Percentiles rank a stretch among this genome's conserved stretches.
These are phyloP conservation scores for Bicyclus anynana DNA, from an alignment of 1,140 invertebrate species.

Conservation along the genomic window DNA sequence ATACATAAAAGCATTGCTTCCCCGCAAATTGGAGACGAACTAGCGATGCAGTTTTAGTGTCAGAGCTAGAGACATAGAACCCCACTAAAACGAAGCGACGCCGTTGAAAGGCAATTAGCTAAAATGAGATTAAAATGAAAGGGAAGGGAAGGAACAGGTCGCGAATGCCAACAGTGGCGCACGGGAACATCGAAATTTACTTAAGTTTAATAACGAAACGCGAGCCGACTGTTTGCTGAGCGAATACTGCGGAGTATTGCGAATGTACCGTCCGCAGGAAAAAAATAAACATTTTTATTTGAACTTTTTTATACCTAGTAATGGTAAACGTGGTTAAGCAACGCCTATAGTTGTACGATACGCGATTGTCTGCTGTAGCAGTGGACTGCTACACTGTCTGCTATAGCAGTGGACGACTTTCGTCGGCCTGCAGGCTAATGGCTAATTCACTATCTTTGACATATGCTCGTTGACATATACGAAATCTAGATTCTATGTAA, in stretches of 20 bases:
- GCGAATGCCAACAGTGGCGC: constrained; percentile 47
- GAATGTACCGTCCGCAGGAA: constrained; percentile 22
- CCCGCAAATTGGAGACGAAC: too few relatives aligned
- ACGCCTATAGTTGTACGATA: too few relatives aligned
- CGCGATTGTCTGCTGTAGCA: too few relatives aligned
- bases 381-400: too few relatives aligned
- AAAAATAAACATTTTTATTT: neutral
- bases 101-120: constrained; percentile 21
- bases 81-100: constrained; percentile 2
- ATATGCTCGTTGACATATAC: too few relatives aligned
- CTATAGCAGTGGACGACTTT: too few relatives aligned
- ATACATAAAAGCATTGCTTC: too few relatives aligned
- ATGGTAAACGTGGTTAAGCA: too few relatives aligned
- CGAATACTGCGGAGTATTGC: constrained; percentile 63
- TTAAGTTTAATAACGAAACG: constrained; percentile 74
- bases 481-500: too few relatives aligned
- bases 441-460: too few relatives aligned
- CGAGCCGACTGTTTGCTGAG: constrained; percentile 65
- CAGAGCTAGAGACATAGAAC: neutral
- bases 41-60: neutral
- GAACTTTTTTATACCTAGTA: too few relatives aligned
- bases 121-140: constrained; percentile 20
- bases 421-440: too few relatives aligned
- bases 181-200: constrained; percentile 73
- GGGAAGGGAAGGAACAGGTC: constrained; percentile 10